A percentile compares a stretch with the other conserved stretches of the same genome.
Evolutionary conservation across 2,888 invertebrate genomes (phyloP).

Genomic region (Watsonalla cultraria): DNA sequence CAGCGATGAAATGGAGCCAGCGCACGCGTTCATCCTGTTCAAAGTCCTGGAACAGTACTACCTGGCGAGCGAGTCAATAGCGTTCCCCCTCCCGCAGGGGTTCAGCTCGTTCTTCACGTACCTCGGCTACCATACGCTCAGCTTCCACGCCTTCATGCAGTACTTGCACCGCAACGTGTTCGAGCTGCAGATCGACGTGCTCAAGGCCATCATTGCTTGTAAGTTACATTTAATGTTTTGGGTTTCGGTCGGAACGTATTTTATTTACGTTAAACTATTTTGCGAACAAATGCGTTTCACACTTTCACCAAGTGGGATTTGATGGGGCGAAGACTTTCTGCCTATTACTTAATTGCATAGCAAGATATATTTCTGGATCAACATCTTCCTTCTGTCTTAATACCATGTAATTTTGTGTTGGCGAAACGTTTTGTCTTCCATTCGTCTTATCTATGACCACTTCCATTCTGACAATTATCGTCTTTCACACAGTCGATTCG

Average conservation of each 20-base stretch:
- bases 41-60: conserved; percentile 89
- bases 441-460: too few species aligned
- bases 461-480: too few species aligned
- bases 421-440: too few species aligned
- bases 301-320: too few species aligned
- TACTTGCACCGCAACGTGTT: conserved; percentile 91
- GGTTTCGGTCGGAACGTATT: not conserved
- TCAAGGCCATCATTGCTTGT: conserved; percentile 91
- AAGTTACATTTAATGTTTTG: conserved; percentile 23
- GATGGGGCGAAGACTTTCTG: too few species aligned
- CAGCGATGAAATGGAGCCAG: conserved; percentile 86
- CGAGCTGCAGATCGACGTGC: conserved; percentile 91
- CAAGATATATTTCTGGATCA: too few species aligned
- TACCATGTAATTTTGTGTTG: too few species aligned
- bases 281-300: too few species aligned
- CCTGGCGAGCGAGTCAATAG: conserved; percentile 86
- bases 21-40: conserved; percentile 85
- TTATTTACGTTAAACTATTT: too few species aligned
- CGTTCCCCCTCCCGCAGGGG: conserved; percentile 89
- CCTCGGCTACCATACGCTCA: conserved; percentile 87
- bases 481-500: too few species aligned
- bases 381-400: too few species aligned
- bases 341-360: too few species aligned
- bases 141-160: conserved; percentile 88
- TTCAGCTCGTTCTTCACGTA: conserved; percentile 94